Evolutionary conservation across 2,888 invertebrate genomes (phyloP).

Genomic region (Macropis europaea): DNA sequence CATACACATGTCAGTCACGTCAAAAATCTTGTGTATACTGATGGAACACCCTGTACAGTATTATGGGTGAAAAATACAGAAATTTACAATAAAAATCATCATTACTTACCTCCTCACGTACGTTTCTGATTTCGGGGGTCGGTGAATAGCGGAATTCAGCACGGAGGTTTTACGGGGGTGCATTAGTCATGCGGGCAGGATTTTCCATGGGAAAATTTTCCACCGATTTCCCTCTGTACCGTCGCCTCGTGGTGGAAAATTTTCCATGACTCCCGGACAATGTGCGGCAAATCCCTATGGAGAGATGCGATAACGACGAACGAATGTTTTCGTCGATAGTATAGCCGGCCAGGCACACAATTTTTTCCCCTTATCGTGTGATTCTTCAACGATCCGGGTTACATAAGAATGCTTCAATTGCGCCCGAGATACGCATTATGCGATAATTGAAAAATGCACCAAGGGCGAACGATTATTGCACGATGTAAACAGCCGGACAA

Average conservation of each 20-base stretch:
- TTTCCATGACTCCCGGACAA: neutral
- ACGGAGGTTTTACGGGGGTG: neutral
- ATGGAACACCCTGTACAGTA: too few species aligned
- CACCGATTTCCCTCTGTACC: neutral
- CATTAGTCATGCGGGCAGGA: constrained; percentile 15
- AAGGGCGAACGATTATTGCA: neutral
- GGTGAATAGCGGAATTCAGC: too few species aligned
- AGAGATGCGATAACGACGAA: neutral
- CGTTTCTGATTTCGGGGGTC: too few species aligned
- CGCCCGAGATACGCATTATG: neutral
- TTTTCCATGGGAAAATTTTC: constrained; percentile 3
- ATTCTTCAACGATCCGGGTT: neutral
- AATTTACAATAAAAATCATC: too few species aligned
- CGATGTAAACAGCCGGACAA: neutral
- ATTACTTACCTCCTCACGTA: too few species aligned
- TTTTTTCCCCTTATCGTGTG: neutral
- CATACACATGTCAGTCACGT: too few species aligned
- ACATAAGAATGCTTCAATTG: constrained; percentile 4
- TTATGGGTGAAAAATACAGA: too few species aligned
- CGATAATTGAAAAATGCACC: neutral
- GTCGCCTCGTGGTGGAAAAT: neutral
- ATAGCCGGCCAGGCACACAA: neutral
- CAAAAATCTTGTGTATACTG: too few species aligned
- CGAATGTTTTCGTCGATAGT: neutral
- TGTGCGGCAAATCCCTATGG: neutral